These are phyloP conservation scores for Lucinisca nassula DNA, from an alignment of 2,888 invertebrate species.

Conservation along the genomic window DNA sequence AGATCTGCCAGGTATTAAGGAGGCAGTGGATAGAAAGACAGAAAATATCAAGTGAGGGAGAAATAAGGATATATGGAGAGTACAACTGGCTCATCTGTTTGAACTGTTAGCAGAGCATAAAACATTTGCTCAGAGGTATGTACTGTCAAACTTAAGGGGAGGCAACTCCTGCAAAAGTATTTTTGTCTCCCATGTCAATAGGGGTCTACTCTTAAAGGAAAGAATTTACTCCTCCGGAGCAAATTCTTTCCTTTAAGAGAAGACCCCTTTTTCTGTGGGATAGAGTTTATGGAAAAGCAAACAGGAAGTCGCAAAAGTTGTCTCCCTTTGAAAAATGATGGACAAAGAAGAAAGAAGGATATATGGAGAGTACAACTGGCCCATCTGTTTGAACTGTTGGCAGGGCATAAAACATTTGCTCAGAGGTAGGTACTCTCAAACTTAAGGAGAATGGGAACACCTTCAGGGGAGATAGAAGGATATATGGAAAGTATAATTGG, in stretches of 20 bases:
- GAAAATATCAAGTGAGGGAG: constrained; percentile 97
- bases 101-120: constrained; percentile 94
- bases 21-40: constrained; percentile 98
- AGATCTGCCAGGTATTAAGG: constrained; percentile 96
- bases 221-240: no score
- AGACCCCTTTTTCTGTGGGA: no score
- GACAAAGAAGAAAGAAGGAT: constrained; percentile 96
- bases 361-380: constrained; percentile 97
- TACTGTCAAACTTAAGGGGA: no score
- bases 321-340: no score
- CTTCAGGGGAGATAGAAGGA: no score
- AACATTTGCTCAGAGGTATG: constrained; percentile 86
- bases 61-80: constrained; percentile 96
- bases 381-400: constrained; percentile 96
- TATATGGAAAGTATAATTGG: constrained; percentile 96
- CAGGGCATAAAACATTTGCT: constrained; percentile 90
- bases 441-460: no score
- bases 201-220: no score
- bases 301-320: no score
- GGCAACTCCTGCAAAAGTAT: no score
- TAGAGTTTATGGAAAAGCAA: no score
- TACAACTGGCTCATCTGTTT: constrained; percentile 96
- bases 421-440: constrained; percentile 84
- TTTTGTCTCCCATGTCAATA: no score
- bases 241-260: no score